Base-by-base conservation (phyloP, 2,113 vertebrate species). In the Apteryx mantelli region DNA sequence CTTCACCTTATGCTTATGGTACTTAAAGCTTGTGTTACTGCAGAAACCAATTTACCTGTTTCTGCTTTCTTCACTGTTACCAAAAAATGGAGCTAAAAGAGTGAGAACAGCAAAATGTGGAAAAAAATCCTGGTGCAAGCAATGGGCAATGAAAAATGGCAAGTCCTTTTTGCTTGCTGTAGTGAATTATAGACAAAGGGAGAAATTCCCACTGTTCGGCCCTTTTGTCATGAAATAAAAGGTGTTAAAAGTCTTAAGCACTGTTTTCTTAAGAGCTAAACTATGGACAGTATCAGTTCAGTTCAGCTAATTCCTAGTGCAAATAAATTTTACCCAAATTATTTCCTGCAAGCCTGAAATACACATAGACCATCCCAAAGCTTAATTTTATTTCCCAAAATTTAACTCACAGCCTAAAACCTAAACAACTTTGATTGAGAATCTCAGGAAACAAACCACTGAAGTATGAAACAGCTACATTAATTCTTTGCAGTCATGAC, bases 331-430 rank as follows among this genome's bases (percentile, higher is more conserved):
- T 32, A 64, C 17, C 36, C 5, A 48, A 84, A 84, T 89, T 16
- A 95, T 95, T 95, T 92, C 65, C 48, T 93, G 22, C 65, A 61
- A 60, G 69, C 42, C 56, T 75, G 61, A 50, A 81, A 89, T 68
- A 92, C n/a, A 88, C 48, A 87, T 40, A 88, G 64, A n/a, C 11
- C 64, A 48, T 92, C n/a, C 42, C 48, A 84, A 94, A 91, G 69
- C 68, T 87, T 94, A 86, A 94, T 74, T 94, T 93, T 56, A 90
- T 95, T 82, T 88, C 50, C 13, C 9, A 11, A 42, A 61, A 40
- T 84, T 87, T 82, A 84, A 69, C 32, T 86, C 2, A 1, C n/a
- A 91, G 24, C 78, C 74, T 82, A 82, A 95, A 95, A 73, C 42
- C n/a, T 36, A 71, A 74, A 61, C 8, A 86, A 55, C 36, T 93